Base-by-base conservation (phyloP, 2,888 invertebrate genomes). In the Dryadula phaetusa region DNA sequence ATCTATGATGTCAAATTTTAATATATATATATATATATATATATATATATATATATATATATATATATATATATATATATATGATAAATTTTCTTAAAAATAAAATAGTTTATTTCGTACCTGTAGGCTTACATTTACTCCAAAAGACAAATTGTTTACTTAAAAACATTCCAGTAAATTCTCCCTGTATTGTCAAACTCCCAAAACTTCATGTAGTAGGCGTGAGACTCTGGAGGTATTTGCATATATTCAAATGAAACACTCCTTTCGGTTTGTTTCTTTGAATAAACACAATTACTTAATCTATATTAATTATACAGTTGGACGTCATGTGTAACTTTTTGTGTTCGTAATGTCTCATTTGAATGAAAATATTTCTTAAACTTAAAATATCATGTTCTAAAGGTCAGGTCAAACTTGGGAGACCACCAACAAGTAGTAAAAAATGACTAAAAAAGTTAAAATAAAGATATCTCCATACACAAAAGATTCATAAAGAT, bases 161-260 rank as follows among this genome's bases (percentile, higher is more conserved):
- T 60, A 16, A 28, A 56, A 56, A 25, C 14, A 44, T 60, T 42
- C 42, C 44, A 58, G 40, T 64, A 62, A 64, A 53, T 64, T 70
- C 67, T 46, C 47, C 66, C 49, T 54, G 52, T 49, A 61, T 63
- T 63, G 64, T 68, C 58, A 62, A 46, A 54, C 34, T 69, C 63
- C 69, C 61, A 40, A 66, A 49, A 37, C 56, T 65, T 65, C 63
- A 16, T 52, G 66, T 63, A 65, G 84, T 86, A 79, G 85, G 87
- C 83, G 87, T 87, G 76, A 76, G 73, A 74, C 68, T 71, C 49
- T 75, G 77, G 75, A 74, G 72, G 69, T 70, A 87, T 88, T 86
- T 85, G 80, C 86, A 88, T 88, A 71, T 72, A 85, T 82, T 82
- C 78, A 80, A 82, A 87, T 85, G 84, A 80, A 84, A 78, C 78